phyloP scores from a whole-genome alignment of 2,797 vertebrate genomes.

The Hydrolagus colliei region DNA sequence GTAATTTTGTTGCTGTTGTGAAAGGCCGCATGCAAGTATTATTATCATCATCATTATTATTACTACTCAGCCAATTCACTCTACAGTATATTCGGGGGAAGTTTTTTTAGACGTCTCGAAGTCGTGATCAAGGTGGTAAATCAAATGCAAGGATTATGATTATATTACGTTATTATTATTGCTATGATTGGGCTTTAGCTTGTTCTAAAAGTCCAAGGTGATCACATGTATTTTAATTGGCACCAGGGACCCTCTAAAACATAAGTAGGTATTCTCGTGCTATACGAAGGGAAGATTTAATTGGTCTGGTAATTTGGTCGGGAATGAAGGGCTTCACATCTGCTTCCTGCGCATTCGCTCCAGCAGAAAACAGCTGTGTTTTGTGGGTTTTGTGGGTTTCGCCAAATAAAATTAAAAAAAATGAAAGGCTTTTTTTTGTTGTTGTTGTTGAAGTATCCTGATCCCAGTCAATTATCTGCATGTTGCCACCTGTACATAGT shows the following conservation, averaged over 20 bases:
- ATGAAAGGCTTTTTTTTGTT: neutral
- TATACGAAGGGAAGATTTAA: neutral
- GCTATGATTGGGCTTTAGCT: neutral
- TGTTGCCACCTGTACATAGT: constrained; percentile 1
- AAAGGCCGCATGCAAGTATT: too few species aligned
- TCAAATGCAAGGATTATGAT: too few species aligned
- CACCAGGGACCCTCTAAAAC: neutral
- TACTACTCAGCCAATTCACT: too few species aligned
- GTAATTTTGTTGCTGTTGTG: too few species aligned
- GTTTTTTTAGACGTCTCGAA: too few species aligned
- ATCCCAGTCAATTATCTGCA: neutral
- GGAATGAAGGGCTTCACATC: neutral
- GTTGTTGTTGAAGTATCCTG: neutral
- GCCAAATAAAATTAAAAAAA: neutral
- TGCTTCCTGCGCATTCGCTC: neutral
- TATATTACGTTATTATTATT: too few species aligned
- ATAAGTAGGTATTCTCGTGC: neutral
- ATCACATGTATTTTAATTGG: too few species aligned
- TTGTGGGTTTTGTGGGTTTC: too few species aligned
- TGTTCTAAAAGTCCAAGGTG: neutral
- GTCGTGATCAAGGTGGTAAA: too few species aligned
- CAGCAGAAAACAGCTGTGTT: neutral
- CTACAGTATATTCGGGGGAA: too few species aligned
- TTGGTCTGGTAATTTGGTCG: neutral
- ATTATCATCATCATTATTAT: too few species aligned